A percentile compares a stretch with the other conserved stretches of the same genome.
phyloP scores from a whole-genome alignment of 2,797 vertebrate genomes.

The Cetoscarus ocellatus region DNA sequence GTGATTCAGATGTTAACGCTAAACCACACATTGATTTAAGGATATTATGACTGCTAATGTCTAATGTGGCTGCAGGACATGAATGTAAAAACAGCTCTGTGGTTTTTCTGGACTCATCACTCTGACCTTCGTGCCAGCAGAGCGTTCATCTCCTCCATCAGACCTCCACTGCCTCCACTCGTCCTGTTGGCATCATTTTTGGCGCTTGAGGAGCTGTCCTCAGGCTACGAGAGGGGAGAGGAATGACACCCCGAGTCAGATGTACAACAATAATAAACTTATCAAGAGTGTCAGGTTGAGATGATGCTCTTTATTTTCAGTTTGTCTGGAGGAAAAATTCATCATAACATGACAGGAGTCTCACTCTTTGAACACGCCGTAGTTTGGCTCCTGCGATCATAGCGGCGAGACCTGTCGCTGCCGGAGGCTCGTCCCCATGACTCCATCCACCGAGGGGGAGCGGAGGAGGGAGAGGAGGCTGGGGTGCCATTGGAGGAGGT shows the following conservation, averaged over 20 bases:
- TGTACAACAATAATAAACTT: not conserved
- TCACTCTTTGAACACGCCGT: constrained; percentile 94
- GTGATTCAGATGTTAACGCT: not conserved
- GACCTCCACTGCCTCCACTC: constrained; percentile 93
- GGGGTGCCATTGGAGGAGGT: constrained; percentile 85
- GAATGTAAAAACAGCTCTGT: not conserved
- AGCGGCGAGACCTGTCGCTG: constrained; percentile 91
- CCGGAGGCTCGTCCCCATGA: constrained; percentile 85
- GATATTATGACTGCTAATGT: not conserved
- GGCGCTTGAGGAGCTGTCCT: constrained; percentile 86
- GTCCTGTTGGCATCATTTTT: constrained; percentile 94
- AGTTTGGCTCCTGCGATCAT: constrained; percentile 98
- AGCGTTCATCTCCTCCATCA: constrained; percentile 99
- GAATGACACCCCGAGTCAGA: not conserved
- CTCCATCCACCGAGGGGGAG: constrained; percentile 77
- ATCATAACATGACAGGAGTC: constrained; percentile 13
- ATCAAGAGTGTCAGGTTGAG: not conserved
- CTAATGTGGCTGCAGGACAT: not conserved
- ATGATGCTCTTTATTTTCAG: not conserved
- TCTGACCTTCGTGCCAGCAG: constrained; percentile 95
- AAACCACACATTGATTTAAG: constrained; percentile 20
- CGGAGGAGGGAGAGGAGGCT: constrained; percentile 86
- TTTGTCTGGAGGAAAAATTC: not conserved
- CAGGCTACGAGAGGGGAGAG: constrained; percentile 82
- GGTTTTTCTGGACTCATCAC: constrained; percentile 5